Conservation (phyloP, 2,113 vertebrate genomes). For the Brachypteracias leptosomus region DNA sequence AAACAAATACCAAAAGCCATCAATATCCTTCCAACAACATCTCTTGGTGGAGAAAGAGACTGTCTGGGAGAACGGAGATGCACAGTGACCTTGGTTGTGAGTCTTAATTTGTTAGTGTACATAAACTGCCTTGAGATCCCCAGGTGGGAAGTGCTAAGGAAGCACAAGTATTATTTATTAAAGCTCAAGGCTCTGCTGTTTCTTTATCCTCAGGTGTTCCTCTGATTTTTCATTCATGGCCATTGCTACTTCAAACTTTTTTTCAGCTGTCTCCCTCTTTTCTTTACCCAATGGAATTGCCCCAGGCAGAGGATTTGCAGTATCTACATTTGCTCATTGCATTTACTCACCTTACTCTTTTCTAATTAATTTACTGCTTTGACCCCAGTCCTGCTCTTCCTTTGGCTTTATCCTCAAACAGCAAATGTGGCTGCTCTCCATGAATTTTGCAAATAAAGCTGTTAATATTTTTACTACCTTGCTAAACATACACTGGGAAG, state of each 20-base stretch:
- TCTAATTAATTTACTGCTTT: conserved; percentile 34
- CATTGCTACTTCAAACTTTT: neutral
- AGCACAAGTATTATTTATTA: neutral
- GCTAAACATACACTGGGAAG: neutral
- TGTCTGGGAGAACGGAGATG: neutral
- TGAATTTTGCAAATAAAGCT: neutral
- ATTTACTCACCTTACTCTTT: conserved; percentile 20
- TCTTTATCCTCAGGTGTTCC: neutral
- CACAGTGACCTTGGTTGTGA: neutral
- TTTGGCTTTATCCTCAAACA: conserved; percentile 1
- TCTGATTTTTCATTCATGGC: conserved; percentile 1
- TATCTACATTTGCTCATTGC: neutral
- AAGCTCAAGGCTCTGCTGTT: neutral
- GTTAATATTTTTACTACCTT: neutral
- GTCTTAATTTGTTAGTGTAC: neutral
- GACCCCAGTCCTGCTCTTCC: neutral
- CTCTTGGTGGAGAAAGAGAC: neutral
- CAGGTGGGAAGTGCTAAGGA: neutral
- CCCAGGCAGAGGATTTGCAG: neutral
- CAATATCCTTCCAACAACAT: neutral
- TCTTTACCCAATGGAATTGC: conserved; percentile 9
- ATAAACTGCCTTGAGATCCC: neutral
- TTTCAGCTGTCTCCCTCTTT: conserved; percentile 18
- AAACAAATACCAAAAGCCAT: neutral
- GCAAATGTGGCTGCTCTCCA: neutral